A percentile compares a stretch with the other conserved stretches of the same genome.
Evolutionary conservation across 92 coral and sea anemone genomes (phyloP).

Genomic region (Hydrozoanthus gracilis): DNA sequence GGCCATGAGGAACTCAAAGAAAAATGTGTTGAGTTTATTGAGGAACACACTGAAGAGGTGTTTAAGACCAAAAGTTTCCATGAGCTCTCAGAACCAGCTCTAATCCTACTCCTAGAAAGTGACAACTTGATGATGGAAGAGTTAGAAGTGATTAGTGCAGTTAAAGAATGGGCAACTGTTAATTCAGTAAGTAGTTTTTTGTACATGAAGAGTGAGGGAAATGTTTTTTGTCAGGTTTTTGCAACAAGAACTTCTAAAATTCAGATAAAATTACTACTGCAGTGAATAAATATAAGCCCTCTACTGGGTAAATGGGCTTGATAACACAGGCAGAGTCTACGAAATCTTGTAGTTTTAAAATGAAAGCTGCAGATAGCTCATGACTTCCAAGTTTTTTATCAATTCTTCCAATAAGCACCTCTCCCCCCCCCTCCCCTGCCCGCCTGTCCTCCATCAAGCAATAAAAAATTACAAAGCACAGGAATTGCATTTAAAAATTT

Average conservation of each 20-base stretch:
- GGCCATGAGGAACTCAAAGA: constrained; percentile 86
- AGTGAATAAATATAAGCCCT: no score
- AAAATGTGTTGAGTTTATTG: constrained; percentile 83
- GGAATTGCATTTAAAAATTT: no score
- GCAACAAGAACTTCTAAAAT: background rate
- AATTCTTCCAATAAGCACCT: no score
- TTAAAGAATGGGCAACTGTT: constrained; percentile 99
- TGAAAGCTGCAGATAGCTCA: no score
- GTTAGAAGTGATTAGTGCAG: constrained; percentile 79
- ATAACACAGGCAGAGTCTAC: no score
- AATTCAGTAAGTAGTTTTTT: constrained; percentile 75
- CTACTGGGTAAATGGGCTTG: no score
- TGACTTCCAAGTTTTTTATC: no score
- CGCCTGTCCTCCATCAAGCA: no score
- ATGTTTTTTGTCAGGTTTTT: background rate
- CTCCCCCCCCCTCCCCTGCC: no score
- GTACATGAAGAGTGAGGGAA: background rate
- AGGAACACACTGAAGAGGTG: constrained; percentile 81
- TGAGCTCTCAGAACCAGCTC: constrained; percentile 88
- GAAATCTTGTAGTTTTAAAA: no score
- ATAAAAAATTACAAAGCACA: no score
- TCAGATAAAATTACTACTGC: no score
- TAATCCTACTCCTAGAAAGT: constrained; percentile 73
- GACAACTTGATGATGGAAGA: constrained; percentile 94
- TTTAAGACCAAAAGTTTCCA: constrained; percentile 94